Evolutionary conservation across 1,140 invertebrate genomes (phyloP), one percentile per base, ranked within the genome.

Genomic region (Psilanteris sp.): DNA sequence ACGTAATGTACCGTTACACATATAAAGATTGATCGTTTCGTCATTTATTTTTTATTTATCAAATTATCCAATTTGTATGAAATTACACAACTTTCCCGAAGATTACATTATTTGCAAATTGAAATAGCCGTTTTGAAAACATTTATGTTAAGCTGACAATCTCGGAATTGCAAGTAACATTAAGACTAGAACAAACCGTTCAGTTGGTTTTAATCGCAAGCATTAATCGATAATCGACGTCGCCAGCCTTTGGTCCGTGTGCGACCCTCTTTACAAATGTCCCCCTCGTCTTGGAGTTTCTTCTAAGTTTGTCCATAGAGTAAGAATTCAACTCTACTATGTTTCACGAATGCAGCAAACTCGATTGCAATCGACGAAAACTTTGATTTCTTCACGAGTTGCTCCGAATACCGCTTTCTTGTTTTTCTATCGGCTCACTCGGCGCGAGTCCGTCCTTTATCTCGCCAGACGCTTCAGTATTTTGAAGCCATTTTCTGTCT

Each of bases 211-310:
- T 61, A 66, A 66, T 48, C 64, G 64, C 20, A 27, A 55, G 8
- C 48, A 44, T 44, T 43, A 46, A 75, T 68, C 72, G 79, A 79
- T 79, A 81, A 83, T 83, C 83, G 81, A 83, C 84, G 81, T 72
- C 50, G 34, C 36, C 55, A 50, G 36, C 59, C 71, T 66, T 76
- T 70, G 61, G 27, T 68, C 50, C 46, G 48, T 48, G 61, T 46
- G 50, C 57, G 55, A 68, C 57, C 54, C 29, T 61, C 39, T 55
- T 61, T 50, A 24, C 61, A 57, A 46, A 43, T 66, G 67, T 76
- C 68, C 68, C 59, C 64, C 77, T 77, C 78, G 74, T 74, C 67
- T 68, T 34, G 46, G 34, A 62, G 54, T 55, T 73, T 71, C 70
- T 74, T 71, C 50, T 32, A 10, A 32, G 64, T 57, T 78, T 64